Conservation (phyloP, 2,888 invertebrate genomes). For the Zele albiditarsus region DNA sequence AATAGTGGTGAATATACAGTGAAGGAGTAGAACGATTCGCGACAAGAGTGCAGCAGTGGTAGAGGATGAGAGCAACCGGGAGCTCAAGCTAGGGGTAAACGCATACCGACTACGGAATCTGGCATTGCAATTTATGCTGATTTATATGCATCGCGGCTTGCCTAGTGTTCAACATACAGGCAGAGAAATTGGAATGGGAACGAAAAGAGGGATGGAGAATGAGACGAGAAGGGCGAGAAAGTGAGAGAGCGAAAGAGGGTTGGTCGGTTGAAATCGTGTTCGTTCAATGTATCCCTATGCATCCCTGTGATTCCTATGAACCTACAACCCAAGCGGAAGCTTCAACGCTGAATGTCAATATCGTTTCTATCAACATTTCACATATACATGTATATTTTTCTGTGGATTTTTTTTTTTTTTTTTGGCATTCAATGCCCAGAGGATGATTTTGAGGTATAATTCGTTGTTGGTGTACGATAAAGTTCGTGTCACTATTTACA, state of each 20-base stretch:
- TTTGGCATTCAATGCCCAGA: neutral
- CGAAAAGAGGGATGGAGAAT: constrained; percentile 23
- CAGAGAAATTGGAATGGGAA: constrained; percentile 17
- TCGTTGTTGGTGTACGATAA: neutral
- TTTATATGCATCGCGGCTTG: constrained; percentile 66
- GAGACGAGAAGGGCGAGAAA: too few species aligned
- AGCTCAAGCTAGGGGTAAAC: constrained; percentile 46
- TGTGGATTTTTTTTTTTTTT: neutral
- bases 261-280: constrained; percentile 35
- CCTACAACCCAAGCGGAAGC: constrained; percentile 26
- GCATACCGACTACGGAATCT: constrained; percentile 66
- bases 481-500: neutral
- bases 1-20: neutral
- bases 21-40: neutral
- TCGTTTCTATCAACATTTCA: neutral
- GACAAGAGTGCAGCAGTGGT: neutral
- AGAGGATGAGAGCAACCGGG: neutral
- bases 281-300: constrained; percentile 30
- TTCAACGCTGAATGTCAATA: constrained; percentile 35
- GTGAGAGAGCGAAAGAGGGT: constrained; percentile 31
- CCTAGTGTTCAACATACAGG: constrained; percentile 48
- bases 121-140: constrained; percentile 69
- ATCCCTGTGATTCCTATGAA: constrained; percentile 41
- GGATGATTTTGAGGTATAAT: neutral
- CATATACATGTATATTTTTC: too few species aligned